phyloP scores from a whole-genome alignment of 2,113 vertebrate genomes.

The Coreoperca whiteheadi region DNA sequence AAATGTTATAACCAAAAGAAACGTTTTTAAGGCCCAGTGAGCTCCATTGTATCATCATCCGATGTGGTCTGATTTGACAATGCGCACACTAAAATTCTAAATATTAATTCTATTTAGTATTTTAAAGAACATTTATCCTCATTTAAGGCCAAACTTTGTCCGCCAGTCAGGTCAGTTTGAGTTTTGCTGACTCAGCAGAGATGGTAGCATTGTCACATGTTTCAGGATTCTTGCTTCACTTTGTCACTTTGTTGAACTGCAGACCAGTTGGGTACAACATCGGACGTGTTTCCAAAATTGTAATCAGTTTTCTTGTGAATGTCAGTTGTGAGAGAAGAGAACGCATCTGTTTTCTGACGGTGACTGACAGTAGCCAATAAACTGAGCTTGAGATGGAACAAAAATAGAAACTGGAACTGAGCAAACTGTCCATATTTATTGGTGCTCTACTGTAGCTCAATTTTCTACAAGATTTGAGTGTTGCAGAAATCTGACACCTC shows the following conservation, averaged over 20 bases:
- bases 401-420: conserved; percentile 46
- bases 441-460: neutral
- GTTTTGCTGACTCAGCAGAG: neutral
- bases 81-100: neutral
- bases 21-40: neutral
- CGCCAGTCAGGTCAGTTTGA: neutral
- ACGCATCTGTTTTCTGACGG: neutral
- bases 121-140: neutral
- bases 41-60: neutral
- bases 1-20: neutral
- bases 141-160: neutral
- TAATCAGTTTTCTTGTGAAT: neutral
- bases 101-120: neutral
- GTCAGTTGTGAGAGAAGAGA: neutral
- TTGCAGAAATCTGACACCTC: conserved; percentile 23
- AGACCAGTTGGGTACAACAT: neutral
- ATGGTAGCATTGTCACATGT: neutral
- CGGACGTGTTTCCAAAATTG: neutral
- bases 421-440: conserved; percentile 31
- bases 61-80: neutral
- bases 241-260: neutral
- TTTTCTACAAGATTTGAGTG: conserved; percentile 9
- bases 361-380: conserved; percentile 33
- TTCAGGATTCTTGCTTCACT: neutral
- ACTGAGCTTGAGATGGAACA: conserved; percentile 10